Base-by-base conservation (phyloP, 2,888 invertebrate species). In the Hydrotaea diabolus region DNA sequence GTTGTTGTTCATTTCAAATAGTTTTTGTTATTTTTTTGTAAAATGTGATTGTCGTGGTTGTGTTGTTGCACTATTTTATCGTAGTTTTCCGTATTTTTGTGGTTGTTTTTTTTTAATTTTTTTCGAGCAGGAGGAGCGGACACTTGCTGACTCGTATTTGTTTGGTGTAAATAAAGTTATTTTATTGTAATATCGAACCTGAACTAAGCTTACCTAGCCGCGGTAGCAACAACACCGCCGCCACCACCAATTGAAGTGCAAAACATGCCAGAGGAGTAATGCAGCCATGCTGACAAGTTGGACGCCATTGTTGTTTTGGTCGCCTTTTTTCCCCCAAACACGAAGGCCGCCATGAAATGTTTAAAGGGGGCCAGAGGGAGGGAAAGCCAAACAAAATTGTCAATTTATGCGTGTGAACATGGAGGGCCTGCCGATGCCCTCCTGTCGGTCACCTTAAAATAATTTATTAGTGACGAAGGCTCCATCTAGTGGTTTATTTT, bases 151-250 rank as follows among this genome's bases (percentile, higher is more conserved):
- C n/a, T n/a, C 53, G 72, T 71, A 72, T 80, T 82, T 86, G 84
- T 82, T 82, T 85, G n/a, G n/a, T 82, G 59, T 80, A 82, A 85
- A 85, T 85, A 80, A 77, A 80, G 77, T 85, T 80, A 85, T 85
- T 85, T 82, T 80, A 80, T 85, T 82, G 59, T 82, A 77, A 85
- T 79, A 74, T 64, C 81, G 53, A 82, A 62, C 76, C 81, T 79
- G 79, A 78, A 55, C 23, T 23, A 53, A 43, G n/a, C n/a, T n/a
- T n/a, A n/a, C n/a, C n/a, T n/a, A n/a, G n/a, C n/a, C n/a, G n/a
- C n/a, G 36, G 73, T 17, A 82, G 53, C 26, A 59, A 57, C 55
- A 64, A 55, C 26, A 79, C 46, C 15, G 57, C 53, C 26, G 74
- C 64, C 76, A 55, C 64, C 57, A 7, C 26, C 39, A 71, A 71